These are phyloP conservation scores for Labroides dimidiatus DNA, from an alignment of 2,797 vertebrate species.

Conservation along the genomic window DNA sequence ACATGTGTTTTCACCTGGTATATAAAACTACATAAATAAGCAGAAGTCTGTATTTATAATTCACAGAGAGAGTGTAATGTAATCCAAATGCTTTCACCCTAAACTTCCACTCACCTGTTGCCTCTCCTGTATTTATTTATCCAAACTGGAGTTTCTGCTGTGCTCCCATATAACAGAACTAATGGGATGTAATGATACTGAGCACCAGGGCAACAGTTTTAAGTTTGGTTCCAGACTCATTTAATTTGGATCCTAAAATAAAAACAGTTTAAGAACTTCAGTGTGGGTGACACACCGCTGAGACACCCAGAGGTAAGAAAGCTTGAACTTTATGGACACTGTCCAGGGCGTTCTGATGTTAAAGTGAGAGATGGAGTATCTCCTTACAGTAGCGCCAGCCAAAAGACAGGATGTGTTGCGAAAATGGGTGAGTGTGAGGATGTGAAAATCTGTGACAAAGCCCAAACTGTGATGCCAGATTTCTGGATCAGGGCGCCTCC, in stretches of 20 bases:
- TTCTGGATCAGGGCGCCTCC: too few relatives aligned
- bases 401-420: too few relatives aligned
- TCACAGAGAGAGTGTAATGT: not conserved
- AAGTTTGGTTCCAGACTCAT: constrained; percentile 37
- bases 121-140: constrained; percentile 40
- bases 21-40: not conserved
- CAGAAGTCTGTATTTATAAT: not conserved
- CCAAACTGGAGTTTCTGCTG: constrained; percentile 30
- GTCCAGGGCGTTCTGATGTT: too few relatives aligned
- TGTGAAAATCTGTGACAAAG: too few relatives aligned
- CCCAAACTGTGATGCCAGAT: too few relatives aligned
- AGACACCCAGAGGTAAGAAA: constrained; percentile 17
- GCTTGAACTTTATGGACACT: not conserved
- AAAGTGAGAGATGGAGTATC: too few relatives aligned
- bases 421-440: too few relatives aligned
- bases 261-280: constrained; percentile 19
- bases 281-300: constrained; percentile 26
- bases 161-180: constrained; percentile 47
- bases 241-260: constrained; percentile 38
- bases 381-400: too few relatives aligned
- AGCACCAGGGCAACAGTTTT: constrained; percentile 40
- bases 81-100: constrained; percentile 26
- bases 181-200: constrained; percentile 59
- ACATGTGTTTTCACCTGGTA: not conserved
- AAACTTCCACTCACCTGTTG: constrained; percentile 31